A percentile compares a stretch with the other conserved stretches of the same genome.
phyloP scores from a whole-genome alignment of 2,113 vertebrate genomes.

The Typhlomys cinereus region DNA sequence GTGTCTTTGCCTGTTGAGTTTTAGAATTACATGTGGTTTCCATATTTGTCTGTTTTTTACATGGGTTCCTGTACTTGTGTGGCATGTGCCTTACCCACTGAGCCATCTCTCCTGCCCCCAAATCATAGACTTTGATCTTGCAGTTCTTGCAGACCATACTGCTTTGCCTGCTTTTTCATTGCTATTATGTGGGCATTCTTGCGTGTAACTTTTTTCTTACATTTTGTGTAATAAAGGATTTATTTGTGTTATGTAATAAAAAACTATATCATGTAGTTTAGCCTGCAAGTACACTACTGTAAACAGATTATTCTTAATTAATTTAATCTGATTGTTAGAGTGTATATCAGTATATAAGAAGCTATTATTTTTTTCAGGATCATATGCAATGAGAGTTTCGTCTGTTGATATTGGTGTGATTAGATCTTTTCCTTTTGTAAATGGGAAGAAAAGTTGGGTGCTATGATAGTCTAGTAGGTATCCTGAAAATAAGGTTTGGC shows the following conservation, averaged over 20 bases:
- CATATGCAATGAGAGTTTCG: neutral
- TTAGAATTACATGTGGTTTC: no score
- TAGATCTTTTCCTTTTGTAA: constrained; percentile 31
- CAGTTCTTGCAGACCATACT: neutral
- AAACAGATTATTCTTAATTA: neutral
- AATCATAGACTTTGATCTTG: neutral
- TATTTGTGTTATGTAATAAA: neutral
- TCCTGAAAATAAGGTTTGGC: neutral
- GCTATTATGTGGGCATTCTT: neutral
- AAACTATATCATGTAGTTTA: neutral
- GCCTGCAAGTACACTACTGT: neutral
- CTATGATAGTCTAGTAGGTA: neutral
- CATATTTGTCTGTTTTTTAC: no score
- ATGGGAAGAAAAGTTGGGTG: neutral
- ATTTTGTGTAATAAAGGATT: constrained; percentile 10
- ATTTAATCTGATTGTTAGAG: constrained; percentile 7
- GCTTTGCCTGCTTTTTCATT: neutral
- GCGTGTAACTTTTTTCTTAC: constrained; percentile 8
- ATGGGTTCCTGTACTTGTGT: no score
- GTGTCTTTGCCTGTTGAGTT: no score
- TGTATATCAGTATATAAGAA: neutral
- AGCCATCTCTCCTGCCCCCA: no score
- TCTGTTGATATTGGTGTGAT: neutral
- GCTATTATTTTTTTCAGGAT: neutral
- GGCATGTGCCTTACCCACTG: no score